These are phyloP conservation scores for Drosophila willistoni DNA, from an alignment of 1,140 invertebrate species.

Conservation along the genomic window DNA sequence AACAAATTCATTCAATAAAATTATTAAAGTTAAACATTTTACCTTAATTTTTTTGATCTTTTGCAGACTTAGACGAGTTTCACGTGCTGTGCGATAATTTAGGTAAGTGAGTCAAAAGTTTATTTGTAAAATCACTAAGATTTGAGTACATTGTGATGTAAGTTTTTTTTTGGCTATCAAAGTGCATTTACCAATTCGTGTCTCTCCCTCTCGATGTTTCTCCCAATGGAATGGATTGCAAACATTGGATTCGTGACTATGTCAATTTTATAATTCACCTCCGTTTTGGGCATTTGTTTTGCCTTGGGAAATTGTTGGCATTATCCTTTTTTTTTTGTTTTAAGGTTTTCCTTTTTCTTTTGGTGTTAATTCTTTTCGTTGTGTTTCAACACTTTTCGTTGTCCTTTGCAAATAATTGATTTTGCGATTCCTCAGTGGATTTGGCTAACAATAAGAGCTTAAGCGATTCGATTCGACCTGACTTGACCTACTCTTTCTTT, in stretches of 20 bases:
- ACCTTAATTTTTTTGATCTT: neutral
- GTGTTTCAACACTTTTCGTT: constrained; percentile 33
- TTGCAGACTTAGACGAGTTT: neutral
- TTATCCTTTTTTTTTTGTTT: constrained; percentile 33
- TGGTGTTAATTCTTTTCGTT: constrained; percentile 19
- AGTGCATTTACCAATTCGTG: constrained; percentile 41
- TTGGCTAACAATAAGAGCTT: neutral
- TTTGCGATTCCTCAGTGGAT: neutral
- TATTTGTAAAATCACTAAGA: neutral
- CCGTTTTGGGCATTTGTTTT: neutral
- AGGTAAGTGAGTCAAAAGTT: neutral
- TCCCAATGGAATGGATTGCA: constrained; percentile 25
- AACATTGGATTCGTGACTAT: constrained; percentile 58
- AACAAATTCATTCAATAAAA: neutral
- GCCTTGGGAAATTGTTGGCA: constrained; percentile 10
- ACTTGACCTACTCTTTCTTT: no score
- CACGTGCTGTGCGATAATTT: constrained; percentile 7
- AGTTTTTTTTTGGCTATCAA: constrained; percentile 15
- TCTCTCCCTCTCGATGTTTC: neutral
- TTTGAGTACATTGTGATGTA: neutral
- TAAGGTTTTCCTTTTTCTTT: constrained; percentile 9
- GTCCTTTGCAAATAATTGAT: constrained; percentile 18
- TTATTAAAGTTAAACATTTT: neutral
- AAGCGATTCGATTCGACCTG: no score
- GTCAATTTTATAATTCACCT: constrained; percentile 31